Evolutionary conservation across 2,797 vertebrate genomes (phyloP), one percentile per base, ranked within the genome.

Genomic region (Phalloptychus januarius): DNA sequence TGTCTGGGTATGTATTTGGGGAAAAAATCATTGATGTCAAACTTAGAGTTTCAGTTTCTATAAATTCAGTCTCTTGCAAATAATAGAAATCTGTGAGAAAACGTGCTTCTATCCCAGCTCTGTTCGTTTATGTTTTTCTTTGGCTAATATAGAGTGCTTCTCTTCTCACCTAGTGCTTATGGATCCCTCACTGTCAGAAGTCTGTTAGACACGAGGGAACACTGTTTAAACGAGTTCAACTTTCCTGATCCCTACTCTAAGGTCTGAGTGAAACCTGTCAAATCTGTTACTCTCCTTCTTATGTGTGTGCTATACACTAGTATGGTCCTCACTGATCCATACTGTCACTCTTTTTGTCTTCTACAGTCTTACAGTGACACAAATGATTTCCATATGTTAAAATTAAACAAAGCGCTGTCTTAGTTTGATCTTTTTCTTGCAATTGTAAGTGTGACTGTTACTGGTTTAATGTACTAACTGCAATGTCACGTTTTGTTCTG

Each of bases 201-300:
- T 92, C 96, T 99, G 74, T 92, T 99, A 95, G 98, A 99, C 93
- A 99, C 98, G 0, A 95, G 98, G 92, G 98, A 99, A 83, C 98
- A 99, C 94, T 99, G 98, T 92, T 90, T 99, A 94, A 99, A 99
- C 0, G 98, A 99, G 94, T 99, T 99, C 95, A 98, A 96, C 95
- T 99, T 99, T 91, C 98, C 98, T 25, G 98, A 99, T 82, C 98
- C 98, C 80, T 99, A 99, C 88, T 99, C 97, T 74, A 98, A 99
- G 96, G 98, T 99, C 93, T 95, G 96, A 88, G 52, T 84, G 72
- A 77, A 83, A 76, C 74, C 83, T 82, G 70, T 61, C 74, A 79
- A 84, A 11, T 69, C 74, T 80, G 45, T 74, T 80, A 28, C 83
- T 80, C 82, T 38, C 38, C n/a, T 13, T 40, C 20, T 77, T 79